A percentile compares a stretch with the other conserved stretches of the same genome.
These are phyloP conservation scores for Hyles vespertilio DNA, from an alignment of 1,140 invertebrate genomes.

Conservation along the genomic window DNA sequence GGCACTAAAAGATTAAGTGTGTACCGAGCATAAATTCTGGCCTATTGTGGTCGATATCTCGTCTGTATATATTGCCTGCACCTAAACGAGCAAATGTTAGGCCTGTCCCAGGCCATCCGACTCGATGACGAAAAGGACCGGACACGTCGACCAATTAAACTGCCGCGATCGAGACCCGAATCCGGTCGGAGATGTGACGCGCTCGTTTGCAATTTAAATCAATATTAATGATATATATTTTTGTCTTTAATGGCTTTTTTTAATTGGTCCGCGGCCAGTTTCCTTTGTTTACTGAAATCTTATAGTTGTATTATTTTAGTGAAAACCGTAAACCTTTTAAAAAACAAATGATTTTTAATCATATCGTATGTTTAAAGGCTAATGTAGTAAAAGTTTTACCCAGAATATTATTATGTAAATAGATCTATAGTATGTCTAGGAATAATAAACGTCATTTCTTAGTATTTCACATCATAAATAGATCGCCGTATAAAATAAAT, in stretches of 20 bases:
- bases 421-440: too few species aligned
- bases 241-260: constrained; percentile 33
- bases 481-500: too few species aligned
- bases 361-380: too few species aligned
- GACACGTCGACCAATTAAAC: constrained; percentile 36
- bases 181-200: constrained; percentile 18
- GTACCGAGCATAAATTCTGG: constrained; percentile 26
- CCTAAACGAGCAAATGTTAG: constrained; percentile 25
- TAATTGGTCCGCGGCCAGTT: constrained; percentile 6
- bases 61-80: constrained; percentile 18
- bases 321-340: too few species aligned
- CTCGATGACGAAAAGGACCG: constrained; percentile 19
- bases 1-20: constrained; percentile 51
- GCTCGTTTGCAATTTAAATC: constrained; percentile 58
- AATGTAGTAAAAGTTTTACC: too few species aligned
- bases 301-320: too few species aligned
- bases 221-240: constrained; percentile 43
- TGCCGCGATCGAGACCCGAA: constrained; percentile 14
- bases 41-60: constrained; percentile 29
- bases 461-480: too few species aligned
- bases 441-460: too few species aligned
- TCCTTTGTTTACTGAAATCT: neutral
- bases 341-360: too few species aligned
- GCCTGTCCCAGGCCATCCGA: constrained; percentile 22
- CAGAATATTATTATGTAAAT: too few species aligned